Evolutionary conservation across 2,888 invertebrate genomes (phyloP).

Genomic region (Tribolium freemani): DNA sequence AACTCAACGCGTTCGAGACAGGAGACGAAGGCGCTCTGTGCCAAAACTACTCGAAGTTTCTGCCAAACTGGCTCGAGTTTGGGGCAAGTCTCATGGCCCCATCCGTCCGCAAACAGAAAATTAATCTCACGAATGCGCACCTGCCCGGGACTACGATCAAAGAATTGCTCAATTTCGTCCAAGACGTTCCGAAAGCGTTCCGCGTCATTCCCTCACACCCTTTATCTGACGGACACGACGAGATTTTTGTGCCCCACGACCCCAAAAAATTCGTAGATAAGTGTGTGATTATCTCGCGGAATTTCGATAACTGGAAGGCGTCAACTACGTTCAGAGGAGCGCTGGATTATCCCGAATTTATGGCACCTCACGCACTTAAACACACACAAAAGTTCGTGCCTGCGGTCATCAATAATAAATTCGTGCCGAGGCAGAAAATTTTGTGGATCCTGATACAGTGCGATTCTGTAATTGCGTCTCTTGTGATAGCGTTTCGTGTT

Average conservation of each 20-base stretch:
- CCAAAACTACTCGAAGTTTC: slow-evolving; percentile 69
- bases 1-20: slow-evolving; percentile 62
- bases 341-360: slow-evolving; percentile 58
- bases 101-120: slow-evolving; percentile 72
- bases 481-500: no score
- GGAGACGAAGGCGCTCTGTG: slow-evolving; percentile 72
- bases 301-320: slow-evolving; percentile 75
- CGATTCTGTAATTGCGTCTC: slow-evolving; percentile 69
- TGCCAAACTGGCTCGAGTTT: slow-evolving; percentile 75
- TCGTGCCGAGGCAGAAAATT: slow-evolving; percentile 77
- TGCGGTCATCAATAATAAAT: slow-evolving; percentile 59
- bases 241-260: slow-evolving; percentile 66
- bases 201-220: slow-evolving; percentile 65
- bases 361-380: slow-evolving; percentile 61
- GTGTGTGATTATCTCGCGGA: slow-evolving; percentile 74
- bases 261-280: slow-evolving; percentile 65
- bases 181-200: slow-evolving; percentile 69
- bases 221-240: slow-evolving; percentile 56
- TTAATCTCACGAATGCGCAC: slow-evolving; percentile 68
- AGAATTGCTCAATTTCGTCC: slow-evolving; percentile 71
- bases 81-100: slow-evolving; percentile 72
- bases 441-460: slow-evolving; percentile 73
- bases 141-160: slow-evolving; percentile 67
- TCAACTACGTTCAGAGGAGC: slow-evolving; percentile 62
- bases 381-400: slow-evolving; percentile 71